Evolutionary conservation across 2,797 vertebrate species (phyloP), one percentile per base, ranked within the genome.

Genomic region (Delichon dasypus): DNA sequence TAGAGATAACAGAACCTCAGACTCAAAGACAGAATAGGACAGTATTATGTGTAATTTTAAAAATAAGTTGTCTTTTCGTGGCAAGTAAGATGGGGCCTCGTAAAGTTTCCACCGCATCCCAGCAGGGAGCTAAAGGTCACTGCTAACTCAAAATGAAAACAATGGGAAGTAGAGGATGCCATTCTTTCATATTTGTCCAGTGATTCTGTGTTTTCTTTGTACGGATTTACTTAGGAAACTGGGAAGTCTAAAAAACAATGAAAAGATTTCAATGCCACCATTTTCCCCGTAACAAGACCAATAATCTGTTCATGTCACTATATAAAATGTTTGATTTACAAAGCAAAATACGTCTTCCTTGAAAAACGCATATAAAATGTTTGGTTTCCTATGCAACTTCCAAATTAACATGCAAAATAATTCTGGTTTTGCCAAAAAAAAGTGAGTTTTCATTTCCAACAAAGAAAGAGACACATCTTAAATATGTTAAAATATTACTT

Each of bases 51-150:
- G 75, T 95, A 97, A 96, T 90, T 91, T 94, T 32, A 74, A 85
- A 94, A 96, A 90, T 88, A 93, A 66, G 2, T 67, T 88, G 84
- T 93, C 90, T 97, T 95, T 85, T 26, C 66, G 84, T 60, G 71
- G 76, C 83, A 92, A 96, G 85, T 70, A 88, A 95, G 75, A 96
- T 80, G 77, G 58, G 85, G 93, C 96, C 93, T 96, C 40, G 40
- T 87, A 40, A 93, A 96, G 92, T 94, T 97, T 97, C 94, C 94
- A 96, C 93, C 12, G 0, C 91, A 96, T 96, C 95, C 95, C 96
- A 96, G 94, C 22, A 67, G 90, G 94, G 91, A 96, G 93, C 92
- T 85, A 96, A 97, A 97, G 96, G 95, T 96, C 96, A 95, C 23
- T 86, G 74, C 90, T 96, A 97, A 94, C 94, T 97, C 79, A 19